A percentile compares a stretch with the other conserved stretches of the same genome.
Conservation (phyloP, 2,113 vertebrate species). For the Conger conger region DNA sequence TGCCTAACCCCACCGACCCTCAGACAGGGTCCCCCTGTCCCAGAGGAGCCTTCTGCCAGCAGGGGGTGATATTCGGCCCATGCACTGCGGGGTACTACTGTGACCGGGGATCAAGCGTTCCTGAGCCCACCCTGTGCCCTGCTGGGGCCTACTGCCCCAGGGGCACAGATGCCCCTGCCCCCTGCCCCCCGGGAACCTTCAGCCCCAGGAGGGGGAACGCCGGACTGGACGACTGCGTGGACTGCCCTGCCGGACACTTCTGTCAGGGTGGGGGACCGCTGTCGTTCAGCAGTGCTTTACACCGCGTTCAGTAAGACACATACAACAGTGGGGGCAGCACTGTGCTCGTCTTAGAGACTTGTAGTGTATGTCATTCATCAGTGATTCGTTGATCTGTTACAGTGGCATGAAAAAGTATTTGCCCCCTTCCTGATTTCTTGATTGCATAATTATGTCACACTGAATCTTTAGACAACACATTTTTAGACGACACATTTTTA, state of each 20-base stretch:
- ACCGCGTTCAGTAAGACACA: background rate
- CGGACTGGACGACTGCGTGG: conserved; percentile 64
- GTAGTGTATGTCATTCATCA: no score
- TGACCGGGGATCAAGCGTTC: conserved; percentile 64
- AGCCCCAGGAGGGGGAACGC: conserved; percentile 59
- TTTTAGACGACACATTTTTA: no score
- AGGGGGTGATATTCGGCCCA: conserved; percentile 56
- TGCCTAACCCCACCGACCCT: conserved; percentile 72
- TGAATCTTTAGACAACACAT: no score
- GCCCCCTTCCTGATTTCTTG: no score
- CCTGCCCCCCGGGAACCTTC: conserved; percentile 73
- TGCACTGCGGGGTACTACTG: conserved; percentile 73
- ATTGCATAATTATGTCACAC: no score
- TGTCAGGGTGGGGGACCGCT: conserved; percentile 60
- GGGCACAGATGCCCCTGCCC: conserved; percentile 60
- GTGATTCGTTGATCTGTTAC: no score
- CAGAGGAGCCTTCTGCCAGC: conserved; percentile 66
- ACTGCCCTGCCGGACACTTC: conserved; percentile 69
- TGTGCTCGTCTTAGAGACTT: background rate
- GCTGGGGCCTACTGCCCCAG: conserved; percentile 75
- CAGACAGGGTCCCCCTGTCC: conserved; percentile 70
- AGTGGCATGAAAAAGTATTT: no score
- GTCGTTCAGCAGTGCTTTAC: background rate
- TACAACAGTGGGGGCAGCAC: background rate
- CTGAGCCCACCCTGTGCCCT: conserved; percentile 65